Evolutionary conservation across 2,113 vertebrate genomes (phyloP).

Genomic region (Zosterops pallidus): DNA sequence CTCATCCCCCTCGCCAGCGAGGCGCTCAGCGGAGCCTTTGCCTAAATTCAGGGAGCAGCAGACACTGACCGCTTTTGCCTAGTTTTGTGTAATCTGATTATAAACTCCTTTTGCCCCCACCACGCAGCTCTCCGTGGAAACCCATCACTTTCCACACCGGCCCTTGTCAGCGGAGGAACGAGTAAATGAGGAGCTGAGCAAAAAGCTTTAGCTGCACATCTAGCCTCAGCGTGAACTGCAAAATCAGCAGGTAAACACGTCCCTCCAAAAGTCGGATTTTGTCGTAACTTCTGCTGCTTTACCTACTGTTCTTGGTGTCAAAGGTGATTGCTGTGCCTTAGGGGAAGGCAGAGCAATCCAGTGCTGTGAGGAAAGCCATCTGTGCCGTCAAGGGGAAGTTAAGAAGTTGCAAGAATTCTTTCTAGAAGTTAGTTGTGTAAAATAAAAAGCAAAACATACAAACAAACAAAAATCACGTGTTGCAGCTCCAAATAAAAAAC

Average conservation of each 20-base stretch:
- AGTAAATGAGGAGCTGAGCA: background rate
- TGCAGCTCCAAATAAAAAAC: background rate
- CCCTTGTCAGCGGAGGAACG: background rate
- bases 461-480: conserved; percentile 20
- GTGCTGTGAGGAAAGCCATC: conserved; percentile 13
- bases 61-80: background rate
- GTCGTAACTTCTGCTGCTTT: background rate
- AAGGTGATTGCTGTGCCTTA: conserved; percentile 3
- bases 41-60: background rate
- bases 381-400: background rate
- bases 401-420: background rate
- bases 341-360: background rate
- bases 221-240: background rate
- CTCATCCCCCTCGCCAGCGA: fast-evolving
- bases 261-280: background rate
- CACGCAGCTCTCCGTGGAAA: background rate
- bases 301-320: conserved; percentile 26
- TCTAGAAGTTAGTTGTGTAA: background rate
- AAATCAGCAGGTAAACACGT: background rate
- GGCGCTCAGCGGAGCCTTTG: background rate
- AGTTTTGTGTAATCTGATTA: background rate
- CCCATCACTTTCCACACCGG: background rate
- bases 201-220: background rate
- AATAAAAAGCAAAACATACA: conserved; percentile 24
- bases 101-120: background rate